These are phyloP conservation scores for Neosilurus hyrtlii DNA, from an alignment of 2,797 vertebrate species.

Conservation along the genomic window DNA sequence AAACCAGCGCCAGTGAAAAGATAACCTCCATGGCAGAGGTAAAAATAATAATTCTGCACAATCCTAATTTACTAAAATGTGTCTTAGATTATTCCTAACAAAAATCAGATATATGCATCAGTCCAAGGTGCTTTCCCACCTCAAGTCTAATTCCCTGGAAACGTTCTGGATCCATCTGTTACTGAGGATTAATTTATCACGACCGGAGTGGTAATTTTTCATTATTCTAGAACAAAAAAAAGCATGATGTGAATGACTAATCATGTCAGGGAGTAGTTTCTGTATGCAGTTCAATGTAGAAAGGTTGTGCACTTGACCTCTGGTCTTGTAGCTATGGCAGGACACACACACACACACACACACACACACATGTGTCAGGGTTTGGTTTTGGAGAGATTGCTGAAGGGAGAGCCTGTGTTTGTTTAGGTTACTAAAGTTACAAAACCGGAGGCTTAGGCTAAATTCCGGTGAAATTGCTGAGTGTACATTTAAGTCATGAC, in stretches of 20 bases:
- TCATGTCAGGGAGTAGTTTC: neutral
- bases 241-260: neutral
- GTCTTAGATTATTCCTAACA: too few species aligned
- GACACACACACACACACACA: neutral
- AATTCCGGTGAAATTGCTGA: constrained; percentile 7
- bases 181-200: neutral
- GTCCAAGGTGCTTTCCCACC: neutral
- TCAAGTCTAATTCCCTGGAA: neutral
- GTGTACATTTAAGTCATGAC: constrained; percentile 3
- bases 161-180: neutral
- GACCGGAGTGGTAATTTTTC: neutral
- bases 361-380: neutral
- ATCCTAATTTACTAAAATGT: too few species aligned
- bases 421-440: constrained; percentile 14
- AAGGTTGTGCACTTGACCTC: neutral
- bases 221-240: neutral
- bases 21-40: too few species aligned
- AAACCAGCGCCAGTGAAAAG: too few species aligned
- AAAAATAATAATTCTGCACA: too few species aligned
- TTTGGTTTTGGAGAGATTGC: constrained; percentile 13
- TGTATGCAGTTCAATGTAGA: neutral
- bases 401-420: neutral
- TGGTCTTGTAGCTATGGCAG: neutral
- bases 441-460: constrained; percentile 12
- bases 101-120: too few species aligned